phyloP scores from a whole-genome alignment of 2,113 vertebrate species.

The Ptyas mucosa region DNA sequence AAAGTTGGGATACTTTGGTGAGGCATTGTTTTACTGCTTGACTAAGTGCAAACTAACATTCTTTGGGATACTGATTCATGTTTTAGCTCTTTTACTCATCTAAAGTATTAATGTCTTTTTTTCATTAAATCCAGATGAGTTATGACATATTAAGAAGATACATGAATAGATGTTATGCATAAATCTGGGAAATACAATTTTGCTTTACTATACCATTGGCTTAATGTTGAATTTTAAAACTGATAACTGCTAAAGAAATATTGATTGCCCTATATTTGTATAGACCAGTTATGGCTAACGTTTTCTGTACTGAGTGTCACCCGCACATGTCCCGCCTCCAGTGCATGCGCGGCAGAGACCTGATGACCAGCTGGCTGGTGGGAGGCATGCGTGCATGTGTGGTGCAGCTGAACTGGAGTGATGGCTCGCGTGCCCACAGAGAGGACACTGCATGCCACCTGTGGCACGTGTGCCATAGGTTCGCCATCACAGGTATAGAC shows the following conservation, averaged over 20 bases:
- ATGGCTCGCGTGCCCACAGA: no score
- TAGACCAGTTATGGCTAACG: no score
- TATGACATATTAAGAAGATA: not conserved
- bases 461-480: no score
- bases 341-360: no score
- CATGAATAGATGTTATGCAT: not conserved
- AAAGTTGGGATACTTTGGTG: not conserved
- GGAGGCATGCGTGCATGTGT: no score
- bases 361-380: no score
- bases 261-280: not conserved
- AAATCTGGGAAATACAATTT: not conserved
- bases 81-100: not conserved
- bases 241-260: not conserved
- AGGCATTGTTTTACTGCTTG: conserved; percentile 26
- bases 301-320: no score
- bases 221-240: not conserved
- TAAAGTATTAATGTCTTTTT: not conserved
- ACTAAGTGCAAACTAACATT: not conserved
- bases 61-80: not conserved
- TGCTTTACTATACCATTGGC: conserved; percentile 5
- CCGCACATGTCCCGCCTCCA: accelerated
- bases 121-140: conserved; percentile 1
- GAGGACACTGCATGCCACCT: no score
- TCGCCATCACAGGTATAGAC: not conserved
- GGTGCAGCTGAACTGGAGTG: no score